A percentile compares a stretch with the other conserved stretches of the same genome.
Conservation (phyloP, 2,113 vertebrate genomes). For the Phrynosoma platyrhinos region DNA sequence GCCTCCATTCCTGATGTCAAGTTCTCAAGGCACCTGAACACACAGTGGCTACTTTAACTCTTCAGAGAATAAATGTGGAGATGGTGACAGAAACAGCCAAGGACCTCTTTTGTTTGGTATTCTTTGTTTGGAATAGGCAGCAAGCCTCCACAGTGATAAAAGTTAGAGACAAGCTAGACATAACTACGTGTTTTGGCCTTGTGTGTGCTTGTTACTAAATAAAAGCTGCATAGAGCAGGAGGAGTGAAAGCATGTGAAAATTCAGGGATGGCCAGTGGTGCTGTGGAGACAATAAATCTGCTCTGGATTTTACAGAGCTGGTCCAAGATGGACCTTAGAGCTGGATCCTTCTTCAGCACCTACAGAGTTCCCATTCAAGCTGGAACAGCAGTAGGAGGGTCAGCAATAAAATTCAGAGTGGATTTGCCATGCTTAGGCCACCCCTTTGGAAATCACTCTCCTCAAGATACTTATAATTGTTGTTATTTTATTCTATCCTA, state of each 20-base stretch:
- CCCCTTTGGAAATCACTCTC: background rate
- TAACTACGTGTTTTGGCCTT: background rate
- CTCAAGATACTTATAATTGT: slow-evolving; percentile 21
- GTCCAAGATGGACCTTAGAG: background rate
- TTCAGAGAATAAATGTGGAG: background rate
- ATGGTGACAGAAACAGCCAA: background rate
- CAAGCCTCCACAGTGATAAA: background rate
- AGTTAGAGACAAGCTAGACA: background rate
- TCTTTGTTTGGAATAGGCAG: background rate
- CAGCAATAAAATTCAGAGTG: too few species aligned
- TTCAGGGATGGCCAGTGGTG: too few species aligned
- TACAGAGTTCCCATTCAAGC: too few species aligned
- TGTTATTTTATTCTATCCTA: background rate
- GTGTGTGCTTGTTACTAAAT: background rate
- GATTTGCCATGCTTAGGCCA: too few species aligned
- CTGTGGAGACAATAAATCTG: background rate
- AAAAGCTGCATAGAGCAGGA: background rate
- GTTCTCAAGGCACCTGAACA: background rate
- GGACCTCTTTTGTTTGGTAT: background rate
- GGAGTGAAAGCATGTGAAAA: too few species aligned
- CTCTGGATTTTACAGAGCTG: background rate
- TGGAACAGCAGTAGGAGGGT: too few species aligned
- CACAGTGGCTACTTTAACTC: background rate
- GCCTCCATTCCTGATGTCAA: background rate
- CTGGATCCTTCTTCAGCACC: background rate